These are phyloP conservation scores for Siniperca undulata DNA, from an alignment of 2,797 vertebrate species.

Conservation along the genomic window DNA sequence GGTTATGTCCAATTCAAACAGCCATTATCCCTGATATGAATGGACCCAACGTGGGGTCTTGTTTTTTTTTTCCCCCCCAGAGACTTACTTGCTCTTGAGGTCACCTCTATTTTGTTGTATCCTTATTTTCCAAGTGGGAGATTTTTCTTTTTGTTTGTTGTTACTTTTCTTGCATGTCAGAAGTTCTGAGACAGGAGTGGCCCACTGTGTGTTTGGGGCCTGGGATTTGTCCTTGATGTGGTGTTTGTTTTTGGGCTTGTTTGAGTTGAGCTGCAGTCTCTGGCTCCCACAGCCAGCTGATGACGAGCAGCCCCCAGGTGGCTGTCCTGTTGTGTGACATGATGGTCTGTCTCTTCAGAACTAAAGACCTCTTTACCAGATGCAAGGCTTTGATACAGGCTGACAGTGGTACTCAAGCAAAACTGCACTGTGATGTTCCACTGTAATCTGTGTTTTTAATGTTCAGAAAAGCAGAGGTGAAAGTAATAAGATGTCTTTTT, in stretches of 20 bases:
- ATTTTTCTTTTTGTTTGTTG: conserved; percentile 22
- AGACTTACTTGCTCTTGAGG: conserved; percentile 23
- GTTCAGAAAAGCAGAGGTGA: neutral
- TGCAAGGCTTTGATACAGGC: conserved; percentile 12
- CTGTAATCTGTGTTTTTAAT: conserved; percentile 1
- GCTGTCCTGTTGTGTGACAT: conserved; percentile 36
- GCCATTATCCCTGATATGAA: conserved; percentile 31
- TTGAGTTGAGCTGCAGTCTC: conserved; percentile 41
- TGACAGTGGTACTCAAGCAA: neutral
- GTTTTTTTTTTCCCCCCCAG: neutral
- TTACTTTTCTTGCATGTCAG: conserved; percentile 36
- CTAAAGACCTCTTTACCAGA: conserved; percentile 52
- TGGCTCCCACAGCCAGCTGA: conserved; percentile 48
- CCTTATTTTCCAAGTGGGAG: conserved; percentile 39
- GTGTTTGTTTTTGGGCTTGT: conserved; percentile 56
- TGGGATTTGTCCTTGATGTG: conserved; percentile 56
- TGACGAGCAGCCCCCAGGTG: conserved; percentile 56
- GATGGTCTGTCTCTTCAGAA: conserved; percentile 40
- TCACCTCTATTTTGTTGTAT: conserved; percentile 30
- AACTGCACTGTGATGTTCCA: neutral
- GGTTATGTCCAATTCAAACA: conserved; percentile 31
- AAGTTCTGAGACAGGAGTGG: conserved; percentile 33
- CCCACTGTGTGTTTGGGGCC: conserved; percentile 28
- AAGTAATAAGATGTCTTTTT: conserved; percentile 1
- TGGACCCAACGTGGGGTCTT: neutral